Percentiles rank a stretch among this genome's conserved stretches.
Conservation (phyloP, 2,113 vertebrate genomes). For the Rhinolophus ferrumequinum region DNA sequence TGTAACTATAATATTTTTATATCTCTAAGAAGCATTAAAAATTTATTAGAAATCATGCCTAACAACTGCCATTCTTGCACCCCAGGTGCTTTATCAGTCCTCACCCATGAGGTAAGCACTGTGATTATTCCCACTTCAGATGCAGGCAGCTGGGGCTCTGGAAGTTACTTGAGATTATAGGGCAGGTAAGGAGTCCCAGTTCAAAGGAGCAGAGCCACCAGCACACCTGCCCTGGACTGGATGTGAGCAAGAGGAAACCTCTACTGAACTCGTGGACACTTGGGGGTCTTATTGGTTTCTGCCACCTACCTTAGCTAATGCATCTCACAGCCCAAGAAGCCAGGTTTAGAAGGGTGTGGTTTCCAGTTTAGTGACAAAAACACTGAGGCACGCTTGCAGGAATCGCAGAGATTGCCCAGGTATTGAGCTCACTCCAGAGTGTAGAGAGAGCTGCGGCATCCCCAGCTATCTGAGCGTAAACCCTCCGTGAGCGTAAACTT, state of each 20-base stretch:
- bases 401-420: background rate
- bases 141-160: background rate
- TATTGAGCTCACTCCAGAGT: background rate
- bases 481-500: background rate
- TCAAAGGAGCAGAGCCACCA: background rate
- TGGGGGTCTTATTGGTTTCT: background rate
- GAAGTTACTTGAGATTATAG: background rate
- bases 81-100: background rate
- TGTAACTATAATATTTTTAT: background rate
- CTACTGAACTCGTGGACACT: too few relatives aligned
- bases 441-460: background rate
- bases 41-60: conserved; percentile 11
- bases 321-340: background rate
- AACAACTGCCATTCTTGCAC: background rate
- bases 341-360: background rate
- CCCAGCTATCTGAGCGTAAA: background rate
- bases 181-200: background rate
- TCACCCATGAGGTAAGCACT: background rate
- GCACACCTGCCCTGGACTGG: background rate
- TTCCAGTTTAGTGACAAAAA: background rate
- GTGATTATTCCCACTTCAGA: background rate
- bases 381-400: background rate
- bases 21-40: background rate
- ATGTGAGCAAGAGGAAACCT: background rate
- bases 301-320: background rate